Base-by-base conservation (phyloP, 2,113 vertebrate genomes). In the Chaenocephalus aceratus region DNA sequence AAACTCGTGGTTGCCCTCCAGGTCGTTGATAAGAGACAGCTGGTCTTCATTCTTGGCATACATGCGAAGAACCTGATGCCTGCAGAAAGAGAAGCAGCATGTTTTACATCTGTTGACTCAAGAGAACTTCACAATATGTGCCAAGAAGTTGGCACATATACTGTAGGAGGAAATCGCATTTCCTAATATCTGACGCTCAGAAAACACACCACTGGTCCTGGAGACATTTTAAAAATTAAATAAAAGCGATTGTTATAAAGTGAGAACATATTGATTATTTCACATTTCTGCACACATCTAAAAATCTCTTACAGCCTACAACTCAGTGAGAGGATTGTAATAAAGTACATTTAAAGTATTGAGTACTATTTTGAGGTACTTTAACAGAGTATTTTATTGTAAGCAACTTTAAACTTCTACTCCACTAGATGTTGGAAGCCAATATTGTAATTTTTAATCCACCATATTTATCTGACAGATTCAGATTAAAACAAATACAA, bases 31-130 rank as follows among this genome's bases (percentile, higher is more conserved):
- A 62, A 96, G 84, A 34, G 54, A 2, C 45, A 97, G 77, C 65
- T 99, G 94, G 76, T 53, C 84, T 48, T 95, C 94, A 11, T 91
- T 63, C 36, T 91, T 91, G 23, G 95, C 91, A 1, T 4, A 48
- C 57, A 97, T 65, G n/a, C 95, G 96, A 73, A 99, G 94, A 56
- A 99, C 97, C 89, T 99, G 96, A 83, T 99, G 95, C 73, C 97
- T 99, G 93, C 15, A 83, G 76, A 57, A 66, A n/a, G 11, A 77
- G 5, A 67, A 75, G 5, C 52, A 51, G 30, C 5, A 0, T 0
- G 56, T 44, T 79, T 76, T 21, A 63, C 34, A 79, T 11, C 3
- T 5, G 52, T 68, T 8, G 64, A 66, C 44, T 1, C 23, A 64
- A 26, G 10, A n/a, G 15, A 10, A 0, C 16, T 46, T 15, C 21